These are phyloP conservation scores for Dufourea novaeangliae DNA, from an alignment of 1,140 invertebrate species.

Conservation along the genomic window DNA sequence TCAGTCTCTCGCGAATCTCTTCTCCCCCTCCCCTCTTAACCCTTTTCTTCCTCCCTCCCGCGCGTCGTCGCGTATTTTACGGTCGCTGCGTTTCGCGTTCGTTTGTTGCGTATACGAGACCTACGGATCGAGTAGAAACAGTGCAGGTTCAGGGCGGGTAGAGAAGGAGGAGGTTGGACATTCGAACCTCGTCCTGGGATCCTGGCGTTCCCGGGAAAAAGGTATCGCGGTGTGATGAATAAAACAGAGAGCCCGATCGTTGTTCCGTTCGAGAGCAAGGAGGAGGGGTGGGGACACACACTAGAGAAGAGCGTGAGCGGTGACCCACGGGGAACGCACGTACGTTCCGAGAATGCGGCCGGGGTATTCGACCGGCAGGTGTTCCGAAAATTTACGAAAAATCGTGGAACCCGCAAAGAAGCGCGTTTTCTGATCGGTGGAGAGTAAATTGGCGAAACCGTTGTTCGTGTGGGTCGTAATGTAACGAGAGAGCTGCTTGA, in stretches of 20 bases:
- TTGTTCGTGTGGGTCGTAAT: too few species aligned
- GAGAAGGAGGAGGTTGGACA: conserved; percentile 8
- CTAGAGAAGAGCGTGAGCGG: neutral
- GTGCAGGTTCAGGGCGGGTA: neutral
- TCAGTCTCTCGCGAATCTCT: conserved; percentile 32
- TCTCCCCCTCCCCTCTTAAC: conserved; percentile 2
- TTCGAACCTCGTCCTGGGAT: conserved; percentile 37
- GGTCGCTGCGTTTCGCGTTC: conserved; percentile 17
- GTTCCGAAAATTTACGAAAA: neutral
- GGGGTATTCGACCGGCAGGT: neutral
- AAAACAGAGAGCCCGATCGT: conserved; percentile 33
- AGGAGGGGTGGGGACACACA: too few species aligned
- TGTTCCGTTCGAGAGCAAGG: neutral
- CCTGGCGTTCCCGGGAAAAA: conserved; percentile 24
- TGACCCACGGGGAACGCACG: neutral
- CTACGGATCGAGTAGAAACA: neutral
- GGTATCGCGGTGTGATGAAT: conserved; percentile 37
- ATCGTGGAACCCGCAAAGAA: too few species aligned
- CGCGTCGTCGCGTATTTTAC: neutral
- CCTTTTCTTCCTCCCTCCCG: conserved; percentile 11
- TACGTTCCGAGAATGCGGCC: neutral
- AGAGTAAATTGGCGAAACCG: too few species aligned
- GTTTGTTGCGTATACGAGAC: conserved; percentile 20
- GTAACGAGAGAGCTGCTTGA: too few species aligned
- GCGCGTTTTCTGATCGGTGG: too few species aligned